These are phyloP conservation scores for Labeo catla DNA, from an alignment of 2,113 vertebrate genomes.

Conservation along the genomic window DNA sequence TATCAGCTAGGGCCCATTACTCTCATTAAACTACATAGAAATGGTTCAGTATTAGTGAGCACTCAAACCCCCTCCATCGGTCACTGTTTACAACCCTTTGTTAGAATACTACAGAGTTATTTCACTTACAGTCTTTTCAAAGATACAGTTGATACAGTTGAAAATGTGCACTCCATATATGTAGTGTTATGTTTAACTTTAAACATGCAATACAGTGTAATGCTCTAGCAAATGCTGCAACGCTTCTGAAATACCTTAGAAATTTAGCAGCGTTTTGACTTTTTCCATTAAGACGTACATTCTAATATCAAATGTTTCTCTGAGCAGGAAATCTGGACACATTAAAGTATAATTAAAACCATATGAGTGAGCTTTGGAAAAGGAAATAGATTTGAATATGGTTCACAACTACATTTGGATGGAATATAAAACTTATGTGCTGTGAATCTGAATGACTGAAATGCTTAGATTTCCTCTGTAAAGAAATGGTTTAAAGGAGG, in stretches of 20 bases:
- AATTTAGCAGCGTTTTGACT: neutral
- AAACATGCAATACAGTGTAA: neutral
- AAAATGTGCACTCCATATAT: neutral
- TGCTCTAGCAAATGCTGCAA: neutral
- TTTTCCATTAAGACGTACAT: neutral
- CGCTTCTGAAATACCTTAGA: neutral
- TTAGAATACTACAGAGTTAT: neutral
- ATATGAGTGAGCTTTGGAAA: neutral
- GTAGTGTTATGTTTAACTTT: neutral
- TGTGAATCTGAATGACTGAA: neutral
- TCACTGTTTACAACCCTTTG: neutral
- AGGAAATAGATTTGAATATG: neutral
- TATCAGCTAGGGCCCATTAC: neutral
- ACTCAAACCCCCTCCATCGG: neutral
- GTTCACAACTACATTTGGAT: neutral
- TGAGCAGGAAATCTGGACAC: neutral
- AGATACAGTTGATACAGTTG: neutral
- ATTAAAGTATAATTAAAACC: conserved; percentile 27
- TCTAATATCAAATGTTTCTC: conserved; percentile 4
- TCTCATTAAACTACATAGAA: neutral
- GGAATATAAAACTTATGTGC: neutral
- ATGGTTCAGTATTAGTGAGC: neutral
- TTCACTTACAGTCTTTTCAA: neutral
- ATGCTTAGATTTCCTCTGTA: neutral
- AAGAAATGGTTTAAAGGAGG: neutral